A percentile compares a stretch with the other conserved stretches of the same genome.
Conservation (phyloP, 2,113 vertebrate genomes). For the Callospermophilus lateralis region DNA sequence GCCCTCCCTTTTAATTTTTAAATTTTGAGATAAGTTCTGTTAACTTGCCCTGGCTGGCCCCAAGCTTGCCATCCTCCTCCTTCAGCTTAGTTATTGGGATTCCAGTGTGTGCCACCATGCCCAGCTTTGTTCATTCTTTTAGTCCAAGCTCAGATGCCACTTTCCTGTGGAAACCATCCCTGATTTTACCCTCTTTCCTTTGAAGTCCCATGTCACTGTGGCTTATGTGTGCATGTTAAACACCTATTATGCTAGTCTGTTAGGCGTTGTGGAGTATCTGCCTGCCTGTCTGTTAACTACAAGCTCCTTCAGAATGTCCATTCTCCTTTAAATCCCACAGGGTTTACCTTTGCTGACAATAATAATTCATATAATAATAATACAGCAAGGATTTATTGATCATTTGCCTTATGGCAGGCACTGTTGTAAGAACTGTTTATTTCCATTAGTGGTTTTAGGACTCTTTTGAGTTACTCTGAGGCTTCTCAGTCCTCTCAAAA, state of each 20-base stretch:
- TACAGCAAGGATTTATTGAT: not conserved
- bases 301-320: not conserved
- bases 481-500: not conserved
- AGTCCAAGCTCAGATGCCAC: not conserved
- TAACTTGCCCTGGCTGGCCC: too few species aligned
- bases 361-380: not conserved
- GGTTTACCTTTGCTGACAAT: not conserved
- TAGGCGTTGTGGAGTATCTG: not conserved
- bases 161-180: not conserved
- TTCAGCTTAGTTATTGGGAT: too few species aligned
- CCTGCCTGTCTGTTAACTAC: not conserved
- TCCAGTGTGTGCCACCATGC: too few species aligned
- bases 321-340: not conserved
- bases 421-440: not conserved
- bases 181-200: not conserved
- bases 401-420: not conserved
- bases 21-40: too few species aligned
- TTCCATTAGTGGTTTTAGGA: not conserved
- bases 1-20: too few species aligned
- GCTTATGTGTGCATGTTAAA: not conserved
- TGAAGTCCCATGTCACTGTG: not conserved
- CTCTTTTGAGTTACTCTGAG: not conserved
- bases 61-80: too few species aligned
- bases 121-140: not conserved
- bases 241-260: not conserved